Evolutionary conservation across 2,797 vertebrate genomes (phyloP).

Genomic region (Caiman crocodilus): DNA sequence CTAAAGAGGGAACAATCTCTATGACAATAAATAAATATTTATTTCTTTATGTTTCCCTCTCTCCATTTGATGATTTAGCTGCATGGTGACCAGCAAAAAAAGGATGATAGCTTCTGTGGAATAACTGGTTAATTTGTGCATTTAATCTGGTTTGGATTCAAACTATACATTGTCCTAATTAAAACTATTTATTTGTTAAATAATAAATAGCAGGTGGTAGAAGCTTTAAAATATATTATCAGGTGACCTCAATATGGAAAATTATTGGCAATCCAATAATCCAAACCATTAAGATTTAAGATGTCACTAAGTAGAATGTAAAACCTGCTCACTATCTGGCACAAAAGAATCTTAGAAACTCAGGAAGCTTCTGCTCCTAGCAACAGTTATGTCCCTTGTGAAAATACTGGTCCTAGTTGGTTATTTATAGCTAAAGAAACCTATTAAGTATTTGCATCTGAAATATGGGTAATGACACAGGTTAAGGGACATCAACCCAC

Average conservation of each 20-base stretch:
- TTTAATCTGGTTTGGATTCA: neutral
- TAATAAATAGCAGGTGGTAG: neutral
- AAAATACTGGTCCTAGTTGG: slow-evolving; percentile 16
- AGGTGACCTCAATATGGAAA: no score
- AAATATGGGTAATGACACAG: slow-evolving; percentile 31
- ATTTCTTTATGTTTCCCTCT: neutral
- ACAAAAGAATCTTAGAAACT: neutral
- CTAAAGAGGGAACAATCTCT: neutral
- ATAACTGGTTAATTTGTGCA: neutral
- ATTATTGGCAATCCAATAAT: no score
- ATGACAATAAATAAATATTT: neutral
- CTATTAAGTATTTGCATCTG: neutral
- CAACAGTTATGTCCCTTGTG: neutral
- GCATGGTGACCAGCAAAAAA: neutral
- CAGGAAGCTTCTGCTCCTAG: rapidly evolving
- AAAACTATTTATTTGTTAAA: no score
- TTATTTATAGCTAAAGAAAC: slow-evolving; percentile 50
- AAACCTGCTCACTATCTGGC: neutral
- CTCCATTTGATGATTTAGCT: neutral
- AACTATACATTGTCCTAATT: neutral
- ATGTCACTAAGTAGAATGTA: neutral
- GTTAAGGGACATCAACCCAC: neutral
- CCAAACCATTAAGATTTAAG: no score
- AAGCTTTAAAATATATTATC: neutral
- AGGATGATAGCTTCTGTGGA: neutral